Percentiles rank a stretch among this genome's conserved stretches.
Evolutionary conservation across 2,888 invertebrate species (phyloP).

Genomic region (Hoplodrina blanda): DNA sequence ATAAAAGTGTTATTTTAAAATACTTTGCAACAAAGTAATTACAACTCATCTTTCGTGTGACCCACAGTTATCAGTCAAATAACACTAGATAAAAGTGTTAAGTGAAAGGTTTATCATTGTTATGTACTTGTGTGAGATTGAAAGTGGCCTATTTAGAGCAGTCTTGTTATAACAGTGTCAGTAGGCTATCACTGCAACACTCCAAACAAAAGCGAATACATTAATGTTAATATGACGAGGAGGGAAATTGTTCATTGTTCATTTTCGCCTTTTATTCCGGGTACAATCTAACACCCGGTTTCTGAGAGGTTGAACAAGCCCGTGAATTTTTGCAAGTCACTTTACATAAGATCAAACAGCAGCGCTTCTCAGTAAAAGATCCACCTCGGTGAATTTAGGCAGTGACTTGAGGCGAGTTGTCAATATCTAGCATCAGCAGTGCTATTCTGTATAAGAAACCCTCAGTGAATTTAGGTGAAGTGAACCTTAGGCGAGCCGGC

Average conservation of each 20-base stretch:
- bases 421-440: too few relatives aligned
- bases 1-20: neutral
- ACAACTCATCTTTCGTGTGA: neutral
- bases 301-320: constrained; percentile 3
- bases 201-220: constrained; percentile 74
- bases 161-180: constrained; percentile 70
- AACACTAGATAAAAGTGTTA: constrained; percentile 20
- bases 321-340: neutral
- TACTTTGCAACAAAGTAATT: neutral
- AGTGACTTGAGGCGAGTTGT: too few relatives aligned
- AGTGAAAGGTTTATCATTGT: constrained; percentile 12
- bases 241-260: constrained; percentile 47
- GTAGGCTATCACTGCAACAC: constrained; percentile 72
- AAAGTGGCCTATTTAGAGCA: constrained; percentile 57
- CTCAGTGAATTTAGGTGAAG: too few relatives aligned
- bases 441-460: too few relatives aligned
- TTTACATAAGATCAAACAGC: too few relatives aligned
- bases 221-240: constrained; percentile 61
- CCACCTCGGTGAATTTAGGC: too few relatives aligned
- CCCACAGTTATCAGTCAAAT: constrained; percentile 19
- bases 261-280: constrained; percentile 30
- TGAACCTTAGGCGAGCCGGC: too few relatives aligned
- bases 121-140: constrained; percentile 18
- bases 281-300: constrained; percentile 23
- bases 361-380: too few relatives aligned